These are phyloP conservation scores for Taurulus bubalis DNA, from an alignment of 2,113 vertebrate genomes.

Conservation along the genomic window DNA sequence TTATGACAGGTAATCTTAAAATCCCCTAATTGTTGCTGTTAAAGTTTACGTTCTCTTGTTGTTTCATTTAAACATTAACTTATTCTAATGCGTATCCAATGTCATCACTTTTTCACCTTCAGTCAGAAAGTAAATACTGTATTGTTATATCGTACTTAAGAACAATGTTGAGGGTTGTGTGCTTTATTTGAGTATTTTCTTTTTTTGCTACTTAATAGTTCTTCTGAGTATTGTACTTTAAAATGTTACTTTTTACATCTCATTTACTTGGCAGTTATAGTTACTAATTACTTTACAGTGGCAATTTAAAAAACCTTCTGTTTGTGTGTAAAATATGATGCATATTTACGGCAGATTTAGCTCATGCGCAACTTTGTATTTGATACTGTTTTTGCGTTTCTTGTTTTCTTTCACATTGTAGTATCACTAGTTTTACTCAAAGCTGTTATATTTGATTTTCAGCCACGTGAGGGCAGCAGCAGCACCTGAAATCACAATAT, in stretches of 20 bases:
- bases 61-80: constrained; percentile 14
- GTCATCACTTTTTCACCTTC: neutral
- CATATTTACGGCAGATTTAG: neutral
- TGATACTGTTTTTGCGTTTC: neutral
- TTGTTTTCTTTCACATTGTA: neutral
- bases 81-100: neutral
- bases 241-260: neutral
- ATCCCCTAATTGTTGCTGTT: constrained; percentile 4
- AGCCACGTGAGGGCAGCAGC: constrained; percentile 14
- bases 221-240: neutral
- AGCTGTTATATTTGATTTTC: neutral
- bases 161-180: neutral
- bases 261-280: constrained; percentile 6
- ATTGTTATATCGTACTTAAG: neutral
- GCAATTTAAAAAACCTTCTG: neutral
- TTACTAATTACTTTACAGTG: neutral
- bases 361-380: neutral
- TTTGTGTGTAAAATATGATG: neutral
- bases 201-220: neutral
- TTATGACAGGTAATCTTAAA: constrained; percentile 33
- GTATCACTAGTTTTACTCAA: neutral
- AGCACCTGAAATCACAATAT: neutral
- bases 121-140: neutral
- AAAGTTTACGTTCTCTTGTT: neutral
- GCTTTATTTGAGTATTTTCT: neutral